Evolutionary conservation across 2,888 invertebrate genomes (phyloP).

Genomic region (Hydraecia micacea): DNA sequence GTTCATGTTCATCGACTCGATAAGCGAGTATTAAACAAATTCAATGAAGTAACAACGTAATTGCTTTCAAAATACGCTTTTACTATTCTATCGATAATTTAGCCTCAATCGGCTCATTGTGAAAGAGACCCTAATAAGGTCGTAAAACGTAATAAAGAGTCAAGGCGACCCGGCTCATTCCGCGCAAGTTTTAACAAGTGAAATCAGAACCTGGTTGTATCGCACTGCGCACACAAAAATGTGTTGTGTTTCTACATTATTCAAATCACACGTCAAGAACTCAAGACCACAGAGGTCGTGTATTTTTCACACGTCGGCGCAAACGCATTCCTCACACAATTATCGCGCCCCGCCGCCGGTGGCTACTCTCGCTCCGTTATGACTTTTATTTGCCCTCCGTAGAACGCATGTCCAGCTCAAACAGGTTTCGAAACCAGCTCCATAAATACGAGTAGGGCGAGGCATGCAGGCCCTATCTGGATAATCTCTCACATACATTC

Average conservation of each 20-base stretch:
- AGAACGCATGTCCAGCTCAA: constrained; percentile 71
- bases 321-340: constrained; percentile 82
- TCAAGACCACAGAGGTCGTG: constrained; percentile 66
- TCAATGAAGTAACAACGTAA: constrained; percentile 37
- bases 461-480: constrained; percentile 78
- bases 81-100: constrained; percentile 58
- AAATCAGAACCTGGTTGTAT: constrained; percentile 59
- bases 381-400: constrained; percentile 85
- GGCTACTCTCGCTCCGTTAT: constrained; percentile 82
- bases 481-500: constrained; percentile 82
- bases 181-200: constrained; percentile 59
- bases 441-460: constrained; percentile 78
- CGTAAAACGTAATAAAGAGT: constrained; percentile 56
- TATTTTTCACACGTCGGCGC: constrained; percentile 73
- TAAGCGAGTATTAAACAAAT: constrained; percentile 40
- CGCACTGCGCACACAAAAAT: constrained; percentile 39
- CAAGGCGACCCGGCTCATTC: constrained; percentile 59
- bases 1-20: constrained; percentile 38
- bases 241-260: constrained; percentile 59
- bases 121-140: constrained; percentile 62
- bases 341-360: constrained; percentile 66
- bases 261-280: constrained; percentile 62
- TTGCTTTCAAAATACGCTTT: constrained; percentile 54
- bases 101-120: constrained; percentile 56
- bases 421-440: constrained; percentile 78